phyloP scores from a whole-genome alignment of 2,888 invertebrate genomes.

The Agapetus fuscipes region DNA sequence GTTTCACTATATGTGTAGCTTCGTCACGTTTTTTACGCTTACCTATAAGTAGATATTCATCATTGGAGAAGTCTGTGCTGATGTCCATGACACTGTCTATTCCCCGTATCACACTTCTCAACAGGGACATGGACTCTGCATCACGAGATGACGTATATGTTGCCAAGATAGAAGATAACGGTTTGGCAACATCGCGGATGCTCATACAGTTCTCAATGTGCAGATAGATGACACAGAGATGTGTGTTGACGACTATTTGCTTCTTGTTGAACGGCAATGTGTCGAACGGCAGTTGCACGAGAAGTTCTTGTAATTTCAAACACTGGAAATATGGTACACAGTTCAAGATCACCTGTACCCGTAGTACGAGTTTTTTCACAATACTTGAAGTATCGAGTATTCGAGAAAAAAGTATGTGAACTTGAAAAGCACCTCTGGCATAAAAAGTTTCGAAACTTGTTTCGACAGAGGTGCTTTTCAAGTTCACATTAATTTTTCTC shows the following conservation, averaged over 20 bases:
- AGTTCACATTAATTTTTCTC: too few species aligned
- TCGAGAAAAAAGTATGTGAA: too few species aligned
- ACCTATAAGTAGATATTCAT: conserved; percentile 24
- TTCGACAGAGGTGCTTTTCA: too few species aligned
- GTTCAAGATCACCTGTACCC: too few species aligned
- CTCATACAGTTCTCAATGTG: conserved; percentile 29
- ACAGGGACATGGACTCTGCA: conserved; percentile 18
- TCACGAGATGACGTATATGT: conserved; percentile 14
- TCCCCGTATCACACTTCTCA: conserved; percentile 23
- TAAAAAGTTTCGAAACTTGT: too few species aligned
- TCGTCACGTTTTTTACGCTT: too few species aligned
- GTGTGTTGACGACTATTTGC: conserved; percentile 29
- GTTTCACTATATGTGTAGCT: too few species aligned
- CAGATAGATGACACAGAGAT: conserved; percentile 31
- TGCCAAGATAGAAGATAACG: conserved; percentile 28
- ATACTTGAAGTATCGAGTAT: too few species aligned
- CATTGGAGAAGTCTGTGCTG: conserved; percentile 21
- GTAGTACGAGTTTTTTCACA: too few species aligned
- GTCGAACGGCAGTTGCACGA: conserved; percentile 29
- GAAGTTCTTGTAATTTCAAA: conserved; percentile 30
- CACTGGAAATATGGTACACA: conserved; percentile 27
- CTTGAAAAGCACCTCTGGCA: too few species aligned
- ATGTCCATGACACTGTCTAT: conserved; percentile 22
- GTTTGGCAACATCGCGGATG: conserved; percentile 28
- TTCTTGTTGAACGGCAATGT: conserved; percentile 29